Conservation (phyloP, 2,113 vertebrate species). For the Diglossa brunneiventris region DNA sequence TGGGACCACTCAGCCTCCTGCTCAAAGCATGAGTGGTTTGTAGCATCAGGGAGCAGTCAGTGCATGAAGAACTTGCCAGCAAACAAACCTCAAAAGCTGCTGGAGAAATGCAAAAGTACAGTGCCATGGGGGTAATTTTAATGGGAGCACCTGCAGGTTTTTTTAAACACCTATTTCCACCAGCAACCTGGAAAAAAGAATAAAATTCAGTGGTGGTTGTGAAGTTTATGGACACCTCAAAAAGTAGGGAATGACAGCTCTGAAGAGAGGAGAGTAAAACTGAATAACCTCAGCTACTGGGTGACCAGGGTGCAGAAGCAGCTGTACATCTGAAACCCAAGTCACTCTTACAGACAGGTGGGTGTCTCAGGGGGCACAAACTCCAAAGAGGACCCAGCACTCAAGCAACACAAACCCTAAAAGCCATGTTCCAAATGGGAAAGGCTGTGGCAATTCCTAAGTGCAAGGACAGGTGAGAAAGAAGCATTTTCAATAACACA, state of each 20-base stretch:
- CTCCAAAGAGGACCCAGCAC: not conserved
- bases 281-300: not conserved
- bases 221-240: not conserved
- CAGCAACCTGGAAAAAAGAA: not conserved
- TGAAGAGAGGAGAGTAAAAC: not conserved
- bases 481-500: not conserved
- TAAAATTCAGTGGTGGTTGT: not conserved
- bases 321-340: not conserved
- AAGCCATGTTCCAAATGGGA: accelerated
- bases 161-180: not conserved
- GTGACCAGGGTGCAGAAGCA: not conserved
- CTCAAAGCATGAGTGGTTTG: accelerated
- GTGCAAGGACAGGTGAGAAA: not conserved
- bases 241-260: not conserved
- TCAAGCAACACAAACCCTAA: not conserved
- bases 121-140: accelerated
- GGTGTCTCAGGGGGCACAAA: not conserved
- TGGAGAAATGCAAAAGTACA: not conserved
- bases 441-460: not conserved
- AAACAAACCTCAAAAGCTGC: not conserved
- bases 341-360: not conserved
- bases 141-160: accelerated
- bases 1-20: not conserved
- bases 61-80: not conserved
- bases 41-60: not conserved